Evolutionary conservation across 1,140 invertebrate genomes (phyloP).

Genomic region (Apocrypta bakeri): DNA sequence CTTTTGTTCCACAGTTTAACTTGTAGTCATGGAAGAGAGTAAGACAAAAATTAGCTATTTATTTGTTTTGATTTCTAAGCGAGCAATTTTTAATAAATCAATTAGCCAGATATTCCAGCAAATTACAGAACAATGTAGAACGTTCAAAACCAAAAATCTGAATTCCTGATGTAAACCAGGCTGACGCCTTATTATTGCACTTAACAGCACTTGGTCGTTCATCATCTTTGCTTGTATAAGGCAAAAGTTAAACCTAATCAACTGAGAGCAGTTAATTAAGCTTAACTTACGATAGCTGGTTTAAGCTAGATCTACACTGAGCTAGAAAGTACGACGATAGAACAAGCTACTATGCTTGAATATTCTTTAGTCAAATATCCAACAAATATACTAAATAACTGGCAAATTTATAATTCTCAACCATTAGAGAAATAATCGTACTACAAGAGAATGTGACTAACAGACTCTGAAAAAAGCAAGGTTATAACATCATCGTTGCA

Average conservation of each 20-base stretch:
- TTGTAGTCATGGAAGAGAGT: no score
- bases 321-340: background rate
- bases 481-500: background rate
- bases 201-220: background rate
- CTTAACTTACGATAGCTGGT: no score
- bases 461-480: background rate
- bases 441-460: background rate
- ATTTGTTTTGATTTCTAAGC: background rate
- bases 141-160: background rate
- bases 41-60: no score
- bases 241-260: background rate
- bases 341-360: background rate
- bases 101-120: background rate
- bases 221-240: background rate
- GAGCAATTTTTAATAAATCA: background rate
- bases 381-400: background rate
- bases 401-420: background rate
- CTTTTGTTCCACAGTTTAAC: no score
- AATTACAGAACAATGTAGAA: background rate
- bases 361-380: background rate
- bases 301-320: background rate
- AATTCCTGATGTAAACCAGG: background rate
- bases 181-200: background rate
- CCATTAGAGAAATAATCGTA: background rate
- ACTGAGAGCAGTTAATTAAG: background rate